A percentile compares a stretch with the other conserved stretches of the same genome.
These are phyloP conservation scores for Hemicrepidius hirtus DNA, from an alignment of 2,888 invertebrate genomes.

Conservation along the genomic window DNA sequence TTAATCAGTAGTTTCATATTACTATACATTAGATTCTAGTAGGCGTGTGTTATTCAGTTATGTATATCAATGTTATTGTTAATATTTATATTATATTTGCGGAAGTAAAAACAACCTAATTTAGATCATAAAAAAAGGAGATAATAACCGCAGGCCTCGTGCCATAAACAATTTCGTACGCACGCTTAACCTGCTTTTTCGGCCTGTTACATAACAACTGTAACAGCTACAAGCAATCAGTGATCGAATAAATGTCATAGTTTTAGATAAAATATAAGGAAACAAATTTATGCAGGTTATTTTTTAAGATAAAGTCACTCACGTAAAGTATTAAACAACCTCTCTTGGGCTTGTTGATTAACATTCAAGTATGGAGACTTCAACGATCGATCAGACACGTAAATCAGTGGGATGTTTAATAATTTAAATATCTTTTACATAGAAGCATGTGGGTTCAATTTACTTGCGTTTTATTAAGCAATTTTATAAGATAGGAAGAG, in stretches of 20 bases:
- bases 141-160: constrained; percentile 18
- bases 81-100: neutral
- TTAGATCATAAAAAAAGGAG: constrained; percentile 10
- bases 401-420: neutral
- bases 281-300: neutral
- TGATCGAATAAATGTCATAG: neutral
- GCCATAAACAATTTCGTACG: constrained; percentile 30
- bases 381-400: constrained; percentile 8
- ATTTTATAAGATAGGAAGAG: too few species aligned
- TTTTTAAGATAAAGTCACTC: neutral
- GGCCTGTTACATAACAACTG: constrained; percentile 26
- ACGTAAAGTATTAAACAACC: too few species aligned
- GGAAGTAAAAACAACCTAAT: constrained; percentile 12
- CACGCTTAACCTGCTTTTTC: constrained; percentile 34
- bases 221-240: constrained; percentile 24
- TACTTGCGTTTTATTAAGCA: too few species aligned
- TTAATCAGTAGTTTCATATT: too few species aligned
- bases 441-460: too few species aligned
- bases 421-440: too few species aligned
- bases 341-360: too few species aligned
- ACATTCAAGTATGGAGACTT: neutral
- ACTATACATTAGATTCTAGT: too few species aligned
- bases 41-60: too few species aligned
- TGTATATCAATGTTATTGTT: too few species aligned
- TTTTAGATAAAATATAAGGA: constrained; percentile 6